A percentile compares a stretch with the other conserved stretches of the same genome.
These are phyloP conservation scores for Maniola hyperantus DNA, from an alignment of 2,888 invertebrate species.

Conservation along the genomic window DNA sequence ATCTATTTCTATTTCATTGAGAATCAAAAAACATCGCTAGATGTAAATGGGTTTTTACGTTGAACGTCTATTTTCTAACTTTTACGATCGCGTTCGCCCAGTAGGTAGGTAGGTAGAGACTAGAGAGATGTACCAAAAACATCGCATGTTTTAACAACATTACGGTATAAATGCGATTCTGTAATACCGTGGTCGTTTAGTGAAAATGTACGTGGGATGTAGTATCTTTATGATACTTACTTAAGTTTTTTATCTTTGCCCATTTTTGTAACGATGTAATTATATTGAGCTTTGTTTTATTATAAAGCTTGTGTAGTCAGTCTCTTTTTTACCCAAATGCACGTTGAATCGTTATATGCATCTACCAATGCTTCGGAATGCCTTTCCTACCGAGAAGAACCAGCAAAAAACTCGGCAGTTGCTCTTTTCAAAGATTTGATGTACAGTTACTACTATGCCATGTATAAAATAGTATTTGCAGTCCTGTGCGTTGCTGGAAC, in stretches of 20 bases:
- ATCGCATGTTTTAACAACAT: conserved; percentile 34
- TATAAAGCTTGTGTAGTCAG: background rate
- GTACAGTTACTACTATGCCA: too few species aligned
- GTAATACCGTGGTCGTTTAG: background rate
- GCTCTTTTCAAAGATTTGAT: too few species aligned
- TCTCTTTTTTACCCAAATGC: background rate
- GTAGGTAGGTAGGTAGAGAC: too few species aligned
- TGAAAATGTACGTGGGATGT: conserved; percentile 19
- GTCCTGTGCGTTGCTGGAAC: too few species aligned
- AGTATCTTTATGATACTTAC: conserved; percentile 11
- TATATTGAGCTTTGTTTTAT: background rate
- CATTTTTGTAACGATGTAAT: background rate
- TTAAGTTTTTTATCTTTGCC: background rate
- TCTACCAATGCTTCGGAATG: too few species aligned
- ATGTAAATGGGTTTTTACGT: conserved; percentile 11
- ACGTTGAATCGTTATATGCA: too few species aligned
- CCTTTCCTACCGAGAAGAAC: too few species aligned
- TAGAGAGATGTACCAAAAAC: conserved; percentile 28
- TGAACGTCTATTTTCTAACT: conserved; percentile 26
- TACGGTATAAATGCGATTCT: conserved; percentile 26
- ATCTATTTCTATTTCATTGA: too few species aligned
- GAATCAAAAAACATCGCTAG: background rate
- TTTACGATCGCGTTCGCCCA: conserved; percentile 25
- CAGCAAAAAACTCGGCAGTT: too few species aligned
- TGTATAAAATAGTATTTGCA: too few species aligned